Evolutionary conservation across 2,888 invertebrate species (phyloP), one percentile per base, ranked within the genome.

Genomic region (Scaptomyza reducta): DNA sequence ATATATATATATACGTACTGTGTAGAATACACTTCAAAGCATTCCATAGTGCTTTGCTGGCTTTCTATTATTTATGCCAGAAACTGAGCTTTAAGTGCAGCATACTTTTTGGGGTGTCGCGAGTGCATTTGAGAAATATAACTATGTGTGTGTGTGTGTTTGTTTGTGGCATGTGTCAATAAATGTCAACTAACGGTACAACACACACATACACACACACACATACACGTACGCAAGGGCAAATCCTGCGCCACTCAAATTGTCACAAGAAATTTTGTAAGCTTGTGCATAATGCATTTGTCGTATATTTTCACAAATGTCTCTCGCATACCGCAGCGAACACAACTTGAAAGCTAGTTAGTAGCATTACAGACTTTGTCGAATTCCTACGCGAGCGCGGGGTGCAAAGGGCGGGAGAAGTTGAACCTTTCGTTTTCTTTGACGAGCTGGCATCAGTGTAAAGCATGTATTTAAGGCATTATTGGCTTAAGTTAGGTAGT

Each of bases 231-330:
- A 25, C 7, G 57, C 50, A 63, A 56, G 66, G 38, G 50, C 18
- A 59, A 61, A 58, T 62, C 61, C 65, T 69, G 60, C 72, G 57
- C 68, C 79, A 73, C 79, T 79, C 66, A 79, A 77, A 76, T 73
- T 77, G 77, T 78, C 67, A 58, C 75, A 60, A 66, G 63, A 69
- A 69, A 67, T 74, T 77, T 63, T 35, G 45, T 42, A 57, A 47
- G 49, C 54, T 18, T n/a, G 11, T 38, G 14, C 33, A 45, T 59
- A 59, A 67, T 67, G 68, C 57, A 70, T 61, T 63, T 50, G 53
- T 46, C 44, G 63, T 56, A 31, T 31, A 31, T 55, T 68, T 54
- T 54, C 40, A 6, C 38, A 16, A 47, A 47, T 33, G 31, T 33
- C 40, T 38, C 7, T 38, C 14, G 18, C 31, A 46, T 18, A n/a